These are phyloP conservation scores for Calyptomena viridis DNA, from an alignment of 2,113 vertebrate genomes.

Conservation along the genomic window DNA sequence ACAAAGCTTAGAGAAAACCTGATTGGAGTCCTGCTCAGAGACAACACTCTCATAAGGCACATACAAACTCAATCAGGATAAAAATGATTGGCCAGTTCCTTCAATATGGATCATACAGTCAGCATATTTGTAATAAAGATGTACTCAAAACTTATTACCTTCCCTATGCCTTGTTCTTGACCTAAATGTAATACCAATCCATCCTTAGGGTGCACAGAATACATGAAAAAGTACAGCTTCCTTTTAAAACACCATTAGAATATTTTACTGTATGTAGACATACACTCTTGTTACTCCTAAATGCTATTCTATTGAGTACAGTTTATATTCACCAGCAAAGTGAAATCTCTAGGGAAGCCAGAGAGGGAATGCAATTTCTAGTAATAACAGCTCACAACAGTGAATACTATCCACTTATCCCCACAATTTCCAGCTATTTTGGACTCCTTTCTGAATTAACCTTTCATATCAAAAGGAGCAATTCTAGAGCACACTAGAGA, in stretches of 20 bases:
- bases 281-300: constrained; percentile 79
- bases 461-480: constrained; percentile 90
- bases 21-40: constrained; percentile 21
- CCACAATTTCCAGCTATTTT: constrained; percentile 86
- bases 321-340: constrained; percentile 83
- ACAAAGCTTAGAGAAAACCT: constrained; percentile 33
- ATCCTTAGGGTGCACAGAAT: constrained; percentile 70
- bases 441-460: constrained; percentile 89
- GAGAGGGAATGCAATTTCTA: constrained; percentile 84
- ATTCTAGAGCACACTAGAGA: constrained; percentile 84
- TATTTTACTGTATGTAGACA: constrained; percentile 80
- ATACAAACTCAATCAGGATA: constrained; percentile 16
- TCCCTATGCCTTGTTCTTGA: constrained; percentile 65
- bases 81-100: constrained; percentile 36
- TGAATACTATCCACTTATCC: constrained; percentile 85
- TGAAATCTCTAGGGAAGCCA: constrained; percentile 77
- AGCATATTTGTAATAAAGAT: constrained; percentile 51
- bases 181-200: constrained; percentile 71
- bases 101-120: constrained; percentile 35
- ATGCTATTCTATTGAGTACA: constrained; percentile 77
- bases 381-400: constrained; percentile 87
- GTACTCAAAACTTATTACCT: constrained; percentile 64
- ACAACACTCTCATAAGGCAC: not conserved
- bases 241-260: constrained; percentile 76
- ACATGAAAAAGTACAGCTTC: constrained; percentile 72